Conservation (phyloP, 2,113 vertebrate genomes). For the Antechinus stuartii region DNA sequence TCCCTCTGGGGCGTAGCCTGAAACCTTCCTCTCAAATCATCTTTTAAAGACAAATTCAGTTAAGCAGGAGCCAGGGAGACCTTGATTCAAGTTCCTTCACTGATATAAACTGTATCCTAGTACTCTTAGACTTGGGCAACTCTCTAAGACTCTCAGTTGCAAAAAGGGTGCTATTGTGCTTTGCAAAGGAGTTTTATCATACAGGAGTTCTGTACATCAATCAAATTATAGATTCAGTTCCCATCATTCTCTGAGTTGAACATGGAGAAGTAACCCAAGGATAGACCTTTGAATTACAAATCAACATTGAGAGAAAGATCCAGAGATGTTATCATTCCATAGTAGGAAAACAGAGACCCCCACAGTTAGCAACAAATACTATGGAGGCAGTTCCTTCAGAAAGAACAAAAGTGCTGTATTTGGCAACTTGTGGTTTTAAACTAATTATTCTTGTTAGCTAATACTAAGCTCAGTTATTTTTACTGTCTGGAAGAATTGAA, state of each 20-base stretch:
- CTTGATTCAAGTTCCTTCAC: not conserved
- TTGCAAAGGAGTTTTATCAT: not conserved
- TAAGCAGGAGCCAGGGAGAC: not conserved
- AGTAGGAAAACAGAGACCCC: not conserved
- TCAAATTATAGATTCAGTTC: not conserved
- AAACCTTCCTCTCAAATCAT: not conserved
- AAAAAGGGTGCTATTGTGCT: not conserved
- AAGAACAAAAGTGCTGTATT: not conserved
- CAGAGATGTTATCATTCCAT: not conserved
- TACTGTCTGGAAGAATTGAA: not conserved
- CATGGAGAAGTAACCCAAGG: not conserved
- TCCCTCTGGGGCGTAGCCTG: not conserved
- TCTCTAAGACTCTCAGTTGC: not conserved
- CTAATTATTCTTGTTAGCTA: not conserved
- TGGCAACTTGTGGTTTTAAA: not conserved
- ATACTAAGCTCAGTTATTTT: not conserved
- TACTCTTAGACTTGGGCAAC: not conserved
- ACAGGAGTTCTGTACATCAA: not conserved
- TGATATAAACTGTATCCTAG: not conserved
- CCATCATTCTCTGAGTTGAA: not conserved
- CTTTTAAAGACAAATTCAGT: not conserved
- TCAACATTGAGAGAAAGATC: not conserved
- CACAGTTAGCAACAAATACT: not conserved
- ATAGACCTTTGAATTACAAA: not conserved
- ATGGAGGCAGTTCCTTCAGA: not conserved